A percentile compares a stretch with the other conserved stretches of the same genome.
These are phyloP conservation scores for Miltochrista miniata DNA, from an alignment of 2,888 invertebrate species.

Conservation along the genomic window DNA sequence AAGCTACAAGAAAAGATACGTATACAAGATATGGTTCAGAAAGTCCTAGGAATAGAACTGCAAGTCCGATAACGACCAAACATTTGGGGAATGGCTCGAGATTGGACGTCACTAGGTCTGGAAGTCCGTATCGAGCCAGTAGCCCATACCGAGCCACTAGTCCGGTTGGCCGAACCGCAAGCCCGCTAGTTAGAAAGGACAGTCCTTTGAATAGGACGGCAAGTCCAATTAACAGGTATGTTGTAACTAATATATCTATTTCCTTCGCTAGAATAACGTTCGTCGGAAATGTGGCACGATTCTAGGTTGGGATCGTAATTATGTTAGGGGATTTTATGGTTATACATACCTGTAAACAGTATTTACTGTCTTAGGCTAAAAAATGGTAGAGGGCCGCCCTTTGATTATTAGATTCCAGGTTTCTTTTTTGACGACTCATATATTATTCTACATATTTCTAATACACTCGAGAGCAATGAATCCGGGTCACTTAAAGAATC, in stretches of 20 bases:
- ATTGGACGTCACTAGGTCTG: conserved; percentile 75
- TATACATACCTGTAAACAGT: no score
- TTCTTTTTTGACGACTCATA: no score
- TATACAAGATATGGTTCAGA: conserved; percentile 71
- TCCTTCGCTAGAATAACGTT: no score
- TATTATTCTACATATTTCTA: no score
- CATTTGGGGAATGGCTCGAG: conserved; percentile 79
- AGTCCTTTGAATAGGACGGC: conserved; percentile 80
- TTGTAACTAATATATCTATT: conserved; percentile 3
- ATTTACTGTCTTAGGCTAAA: no score
- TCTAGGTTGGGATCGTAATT: no score
- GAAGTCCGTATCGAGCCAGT: conserved; percentile 64
- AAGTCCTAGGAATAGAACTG: conserved; percentile 73
- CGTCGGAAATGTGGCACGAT: no score
- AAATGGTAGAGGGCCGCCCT: no score
- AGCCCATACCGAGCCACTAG: conserved; percentile 75
- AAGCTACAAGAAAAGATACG: conserved; percentile 67
- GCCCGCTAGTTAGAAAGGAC: conserved; percentile 80
- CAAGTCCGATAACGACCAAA: conserved; percentile 80
- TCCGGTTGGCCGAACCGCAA: conserved; percentile 76
- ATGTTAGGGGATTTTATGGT: no score
- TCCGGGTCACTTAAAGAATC: no score
- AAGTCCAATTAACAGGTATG: conserved; percentile 81
- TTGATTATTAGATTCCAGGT: no score
- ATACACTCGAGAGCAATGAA: no score